Percentiles rank a stretch among this genome's conserved stretches.
Conservation (phyloP, 2,113 vertebrate species). For the Tyrannus savana region DNA sequence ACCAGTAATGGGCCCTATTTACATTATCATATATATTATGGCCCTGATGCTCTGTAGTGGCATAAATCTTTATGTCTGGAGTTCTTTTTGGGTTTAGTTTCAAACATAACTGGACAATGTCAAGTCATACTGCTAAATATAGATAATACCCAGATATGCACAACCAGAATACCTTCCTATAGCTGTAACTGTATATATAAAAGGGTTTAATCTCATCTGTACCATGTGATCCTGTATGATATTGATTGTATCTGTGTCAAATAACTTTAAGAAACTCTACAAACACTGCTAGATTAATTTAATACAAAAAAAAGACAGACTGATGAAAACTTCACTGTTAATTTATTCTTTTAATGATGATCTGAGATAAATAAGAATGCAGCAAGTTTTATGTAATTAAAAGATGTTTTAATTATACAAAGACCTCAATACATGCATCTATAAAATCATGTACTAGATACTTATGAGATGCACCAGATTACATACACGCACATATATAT, state of each 20-base stretch:
- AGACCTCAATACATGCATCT: background rate
- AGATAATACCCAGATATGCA: background rate
- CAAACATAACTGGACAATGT: background rate
- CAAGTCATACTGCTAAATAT: background rate
- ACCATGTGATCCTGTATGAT: background rate
- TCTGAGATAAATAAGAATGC: background rate
- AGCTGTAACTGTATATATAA: background rate
- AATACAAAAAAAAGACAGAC: background rate
- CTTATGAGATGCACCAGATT: background rate
- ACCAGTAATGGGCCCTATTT: background rate
- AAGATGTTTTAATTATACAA: background rate
- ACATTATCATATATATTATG: background rate
- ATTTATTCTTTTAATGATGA: background rate
- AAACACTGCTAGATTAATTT: background rate
- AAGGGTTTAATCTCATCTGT: background rate
- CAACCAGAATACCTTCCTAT: background rate
- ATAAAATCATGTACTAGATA: background rate
- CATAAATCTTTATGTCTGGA: background rate
- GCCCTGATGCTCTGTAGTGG: background rate
- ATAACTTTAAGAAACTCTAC: background rate
- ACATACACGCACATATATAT: background rate
- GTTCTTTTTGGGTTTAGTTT: background rate
- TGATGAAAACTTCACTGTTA: background rate
- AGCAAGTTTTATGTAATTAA: background rate
- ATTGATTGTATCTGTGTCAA: background rate